Conservation (phyloP, 2,888 invertebrate genomes). For the Schrankia costaestrigalis region DNA sequence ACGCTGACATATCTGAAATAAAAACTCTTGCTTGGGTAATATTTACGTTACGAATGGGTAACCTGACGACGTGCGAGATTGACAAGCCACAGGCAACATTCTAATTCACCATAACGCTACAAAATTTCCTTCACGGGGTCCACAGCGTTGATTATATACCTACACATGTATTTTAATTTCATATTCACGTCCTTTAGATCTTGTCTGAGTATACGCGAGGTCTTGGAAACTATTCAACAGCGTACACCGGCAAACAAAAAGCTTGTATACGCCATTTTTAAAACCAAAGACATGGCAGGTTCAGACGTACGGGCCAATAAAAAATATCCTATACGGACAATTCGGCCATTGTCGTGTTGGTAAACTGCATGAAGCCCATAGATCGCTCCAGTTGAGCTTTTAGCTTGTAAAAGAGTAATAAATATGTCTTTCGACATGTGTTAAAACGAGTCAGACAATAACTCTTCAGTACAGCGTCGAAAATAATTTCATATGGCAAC, state of each 20-base stretch:
- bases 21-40: conserved; percentile 74
- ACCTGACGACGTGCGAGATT: conserved; percentile 79
- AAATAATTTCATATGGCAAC: conserved; percentile 55
- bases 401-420: conserved; percentile 77
- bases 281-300: conserved; percentile 82
- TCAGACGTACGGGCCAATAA: conserved; percentile 77
- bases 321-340: conserved; percentile 77
- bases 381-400: conserved; percentile 77
- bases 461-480: conserved; percentile 39
- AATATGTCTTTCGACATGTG: conserved; percentile 74
- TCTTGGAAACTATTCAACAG: conserved; percentile 73
- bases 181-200: conserved; percentile 76
- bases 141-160: conserved; percentile 75
- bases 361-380: conserved; percentile 79
- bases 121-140: conserved; percentile 72
- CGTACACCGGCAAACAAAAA: conserved; percentile 82
- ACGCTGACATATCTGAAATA: conserved; percentile 79
- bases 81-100: conserved; percentile 80
- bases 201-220: conserved; percentile 63
- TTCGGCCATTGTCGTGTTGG: conserved; percentile 82
- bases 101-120: conserved; percentile 81
- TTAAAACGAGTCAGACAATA: conserved; percentile 74
- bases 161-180: conserved; percentile 80
- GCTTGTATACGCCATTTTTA: conserved; percentile 83
- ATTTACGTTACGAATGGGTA: conserved; percentile 77